phyloP scores from a whole-genome alignment of 2,113 vertebrate genomes.

The Tragelaphus imberbis region DNA sequence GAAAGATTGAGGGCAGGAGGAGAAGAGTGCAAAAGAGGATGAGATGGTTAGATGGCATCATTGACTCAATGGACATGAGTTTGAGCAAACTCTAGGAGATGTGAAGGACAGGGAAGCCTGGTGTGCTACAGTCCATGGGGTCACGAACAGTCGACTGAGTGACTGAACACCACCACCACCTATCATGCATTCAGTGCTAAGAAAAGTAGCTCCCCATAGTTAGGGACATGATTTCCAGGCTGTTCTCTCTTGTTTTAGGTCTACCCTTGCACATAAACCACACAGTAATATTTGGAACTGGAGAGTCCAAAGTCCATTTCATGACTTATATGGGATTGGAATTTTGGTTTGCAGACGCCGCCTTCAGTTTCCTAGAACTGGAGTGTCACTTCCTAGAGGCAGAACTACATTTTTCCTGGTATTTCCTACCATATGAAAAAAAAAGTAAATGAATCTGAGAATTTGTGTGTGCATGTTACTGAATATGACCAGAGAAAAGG shows the following conservation, averaged over 20 bases:
- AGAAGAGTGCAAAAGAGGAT: not conserved
- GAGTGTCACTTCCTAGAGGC: accelerated
- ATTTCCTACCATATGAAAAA: not conserved
- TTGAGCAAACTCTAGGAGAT: not conserved
- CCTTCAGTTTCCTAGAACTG: not conserved
- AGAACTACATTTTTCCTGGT: not conserved
- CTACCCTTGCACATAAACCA: not conserved
- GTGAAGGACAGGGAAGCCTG: not conserved
- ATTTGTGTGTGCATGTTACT: not conserved
- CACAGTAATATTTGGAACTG: not conserved
- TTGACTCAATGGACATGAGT: not conserved
- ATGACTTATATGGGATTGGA: not conserved
- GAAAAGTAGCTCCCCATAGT: not conserved
- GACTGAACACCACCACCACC: not conserved
- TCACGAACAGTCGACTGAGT: not conserved
- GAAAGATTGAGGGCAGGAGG: not conserved
- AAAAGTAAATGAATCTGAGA: not conserved
- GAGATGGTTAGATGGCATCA: not conserved
- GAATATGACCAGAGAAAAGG: not conserved
- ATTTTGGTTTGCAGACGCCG: not conserved
- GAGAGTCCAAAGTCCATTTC: not conserved
- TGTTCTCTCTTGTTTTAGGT: not conserved
- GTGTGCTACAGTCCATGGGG: not conserved
- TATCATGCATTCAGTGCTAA: not conserved
- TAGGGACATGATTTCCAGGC: not conserved